phyloP scores from a whole-genome alignment of 2,888 invertebrate species.

The Tyria jacobaeae region DNA sequence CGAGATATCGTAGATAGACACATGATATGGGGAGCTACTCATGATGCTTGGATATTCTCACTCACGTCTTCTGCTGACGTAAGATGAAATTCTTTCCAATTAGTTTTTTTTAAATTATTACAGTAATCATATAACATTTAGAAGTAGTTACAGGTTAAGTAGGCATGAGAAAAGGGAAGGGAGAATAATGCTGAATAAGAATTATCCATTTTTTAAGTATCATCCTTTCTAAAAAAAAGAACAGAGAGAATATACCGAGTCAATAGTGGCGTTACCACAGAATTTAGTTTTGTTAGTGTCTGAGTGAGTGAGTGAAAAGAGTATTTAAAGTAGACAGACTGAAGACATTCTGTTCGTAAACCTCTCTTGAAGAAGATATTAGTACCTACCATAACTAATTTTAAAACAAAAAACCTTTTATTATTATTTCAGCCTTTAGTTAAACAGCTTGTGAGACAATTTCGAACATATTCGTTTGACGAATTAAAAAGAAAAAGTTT shows the following conservation, averaged over 20 bases:
- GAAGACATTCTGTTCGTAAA: not conserved
- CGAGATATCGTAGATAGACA: constrained; percentile 86
- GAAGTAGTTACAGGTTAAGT: too few species aligned
- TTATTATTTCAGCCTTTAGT: constrained; percentile 72
- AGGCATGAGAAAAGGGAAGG: too few species aligned
- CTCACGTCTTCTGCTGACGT: constrained; percentile 87
- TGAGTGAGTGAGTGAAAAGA: not conserved
- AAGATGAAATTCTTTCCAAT: constrained; percentile 5
- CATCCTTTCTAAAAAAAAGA: too few species aligned
- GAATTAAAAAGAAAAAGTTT: constrained; percentile 69
- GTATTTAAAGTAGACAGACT: not conserved
- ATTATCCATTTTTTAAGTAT: too few species aligned
- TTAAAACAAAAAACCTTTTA: not conserved
- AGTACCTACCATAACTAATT: too few species aligned
- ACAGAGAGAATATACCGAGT: too few species aligned
- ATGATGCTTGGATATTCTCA: constrained; percentile 89
- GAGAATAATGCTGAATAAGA: too few species aligned
- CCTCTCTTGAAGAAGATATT: too few species aligned
- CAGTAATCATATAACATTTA: too few species aligned
- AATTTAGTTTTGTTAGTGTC: too few species aligned
- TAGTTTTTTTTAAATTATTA: too few species aligned
- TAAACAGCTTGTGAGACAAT: constrained; percentile 78
- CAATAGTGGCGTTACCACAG: too few species aligned
- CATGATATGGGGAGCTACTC: constrained; percentile 89
- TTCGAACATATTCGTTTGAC: constrained; percentile 72